Evolutionary conservation across 2,797 vertebrate species (phyloP).

Genomic region (Leontocebus nigricollis): DNA sequence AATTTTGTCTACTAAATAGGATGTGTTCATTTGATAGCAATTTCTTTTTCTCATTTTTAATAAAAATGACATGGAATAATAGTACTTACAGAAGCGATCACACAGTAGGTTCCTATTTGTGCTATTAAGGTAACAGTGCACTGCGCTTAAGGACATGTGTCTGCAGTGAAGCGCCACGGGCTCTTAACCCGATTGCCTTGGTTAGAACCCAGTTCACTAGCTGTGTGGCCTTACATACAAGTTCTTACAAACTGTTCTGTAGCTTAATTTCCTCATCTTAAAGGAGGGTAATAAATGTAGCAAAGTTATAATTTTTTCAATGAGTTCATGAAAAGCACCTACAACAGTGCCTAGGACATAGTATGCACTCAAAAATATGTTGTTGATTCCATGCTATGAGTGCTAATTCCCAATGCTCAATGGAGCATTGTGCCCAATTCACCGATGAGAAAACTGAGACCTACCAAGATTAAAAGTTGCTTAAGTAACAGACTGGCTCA

Average conservation of each 20-base stretch:
- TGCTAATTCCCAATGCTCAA: neutral
- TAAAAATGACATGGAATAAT: neutral
- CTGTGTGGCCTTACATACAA: neutral
- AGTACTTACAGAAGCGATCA: neutral
- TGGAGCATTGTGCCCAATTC: neutral
- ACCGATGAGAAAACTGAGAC: neutral
- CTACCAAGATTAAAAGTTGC: neutral
- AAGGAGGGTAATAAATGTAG: neutral
- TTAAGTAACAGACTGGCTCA: neutral
- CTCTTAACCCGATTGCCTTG: neutral
- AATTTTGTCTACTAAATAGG: neutral
- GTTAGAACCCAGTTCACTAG: neutral
- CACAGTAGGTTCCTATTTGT: neutral
- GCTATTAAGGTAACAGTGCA: neutral
- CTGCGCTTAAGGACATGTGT: neutral
- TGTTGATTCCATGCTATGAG: neutral
- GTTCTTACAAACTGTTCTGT: neutral
- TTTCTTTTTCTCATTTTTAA: conserved; percentile 13
- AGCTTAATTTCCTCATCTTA: neutral
- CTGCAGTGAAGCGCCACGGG: neutral
- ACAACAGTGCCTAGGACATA: neutral
- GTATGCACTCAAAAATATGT: neutral
- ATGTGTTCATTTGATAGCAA: neutral
- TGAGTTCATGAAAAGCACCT: neutral
- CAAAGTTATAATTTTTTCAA: neutral